phyloP scores from a whole-genome alignment of 2,888 invertebrate genomes.

The Melanargia galathea region DNA sequence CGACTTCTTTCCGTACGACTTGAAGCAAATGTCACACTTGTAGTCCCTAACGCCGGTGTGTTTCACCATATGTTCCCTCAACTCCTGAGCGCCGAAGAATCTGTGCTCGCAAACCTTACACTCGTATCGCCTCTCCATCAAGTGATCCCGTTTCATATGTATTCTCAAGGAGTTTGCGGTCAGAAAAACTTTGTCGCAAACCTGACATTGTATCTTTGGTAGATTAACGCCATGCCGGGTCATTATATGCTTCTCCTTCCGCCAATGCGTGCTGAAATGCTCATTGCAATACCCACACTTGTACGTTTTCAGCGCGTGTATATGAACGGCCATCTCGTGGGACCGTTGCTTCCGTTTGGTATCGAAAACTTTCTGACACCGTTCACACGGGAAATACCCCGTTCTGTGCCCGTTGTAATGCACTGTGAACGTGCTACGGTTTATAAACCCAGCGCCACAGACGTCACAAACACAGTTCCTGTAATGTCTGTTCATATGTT shows the following conservation, averaged over 20 bases:
- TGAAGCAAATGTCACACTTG: slow-evolving; percentile 53
- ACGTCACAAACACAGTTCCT: slow-evolving; percentile 50
- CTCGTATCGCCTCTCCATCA: slow-evolving; percentile 43
- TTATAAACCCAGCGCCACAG: slow-evolving; percentile 48
- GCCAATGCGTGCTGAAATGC: slow-evolving; percentile 36
- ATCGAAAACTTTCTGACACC: slow-evolving; percentile 17
- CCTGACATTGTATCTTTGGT: slow-evolving; percentile 43
- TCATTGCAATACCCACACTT: slow-evolving; percentile 52
- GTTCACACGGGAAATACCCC: slow-evolving; percentile 3
- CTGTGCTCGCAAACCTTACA: slow-evolving; percentile 45
- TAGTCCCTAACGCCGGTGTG: slow-evolving; percentile 53
- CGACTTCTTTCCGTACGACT: slow-evolving; percentile 50
- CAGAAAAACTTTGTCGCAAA: slow-evolving; percentile 54
- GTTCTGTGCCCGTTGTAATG: slow-evolving; percentile 28
- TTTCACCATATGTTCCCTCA: slow-evolving; percentile 59
- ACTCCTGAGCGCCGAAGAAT: slow-evolving; percentile 49
- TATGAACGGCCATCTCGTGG: slow-evolving; percentile 7
- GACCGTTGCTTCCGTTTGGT: slow-evolving; percentile 17
- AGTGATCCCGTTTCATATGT: slow-evolving; percentile 44
- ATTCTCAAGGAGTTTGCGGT: slow-evolving; percentile 50
- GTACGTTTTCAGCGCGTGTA: slow-evolving; percentile 30
- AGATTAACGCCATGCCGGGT: slow-evolving; percentile 44
- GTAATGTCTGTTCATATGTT: slow-evolving; percentile 55
- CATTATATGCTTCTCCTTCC: slow-evolving; percentile 45
- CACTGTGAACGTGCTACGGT: slow-evolving; percentile 28